Base-by-base conservation (phyloP, 2,888 invertebrate genomes). In the Fissipunctia ypsillon region DNA sequence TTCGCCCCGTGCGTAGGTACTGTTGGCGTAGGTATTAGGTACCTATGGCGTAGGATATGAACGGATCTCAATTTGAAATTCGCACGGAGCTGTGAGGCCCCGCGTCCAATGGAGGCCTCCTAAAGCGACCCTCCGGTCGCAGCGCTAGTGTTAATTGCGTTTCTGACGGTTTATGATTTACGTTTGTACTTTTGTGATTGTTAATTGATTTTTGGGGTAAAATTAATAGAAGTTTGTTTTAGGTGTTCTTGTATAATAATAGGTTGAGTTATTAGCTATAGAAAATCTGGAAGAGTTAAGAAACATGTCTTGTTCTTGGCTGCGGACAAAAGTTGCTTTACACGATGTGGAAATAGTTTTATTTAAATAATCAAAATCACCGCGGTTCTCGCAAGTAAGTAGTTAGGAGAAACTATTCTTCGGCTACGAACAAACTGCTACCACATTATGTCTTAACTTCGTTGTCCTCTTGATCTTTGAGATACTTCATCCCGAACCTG, bases 141-240 rank as follows among this genome's bases (percentile, higher is more conserved):
- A 76, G 80, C 81, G 87, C 83, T 88, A 89, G 90, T 93, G 95
- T 95, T 95, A 95, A 96, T 96, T 95, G 93, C 93, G 91, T 92
- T 93, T 94, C 94, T 94, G 95, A 94, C 87, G 88, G 86, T 88
- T 88, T 91, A 90, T 92, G 91, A 91, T 92, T 92, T 90, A 89
- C 88, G 86, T 90, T 88, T 87, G 87, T 86, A 85, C 88, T 89
- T 88, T 83, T 84, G 78, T 86, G 83, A 87, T 86, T 84, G 86
- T 85, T 78, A 88, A 88, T 88, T 87, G 88, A 86, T 87, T 86
- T 85, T 81, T 72, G 57, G 69, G 71, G 73, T 75, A n/a, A 71
- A 73, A 84, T 85, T 88, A 83, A 84, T 73, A 64, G 60, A 54
- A 65, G 73, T 72, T 70, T 84, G 81, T 81, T 78, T 79, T 68